phyloP scores from a whole-genome alignment of 2,888 invertebrate species.

The Pelosia muscerda region DNA sequence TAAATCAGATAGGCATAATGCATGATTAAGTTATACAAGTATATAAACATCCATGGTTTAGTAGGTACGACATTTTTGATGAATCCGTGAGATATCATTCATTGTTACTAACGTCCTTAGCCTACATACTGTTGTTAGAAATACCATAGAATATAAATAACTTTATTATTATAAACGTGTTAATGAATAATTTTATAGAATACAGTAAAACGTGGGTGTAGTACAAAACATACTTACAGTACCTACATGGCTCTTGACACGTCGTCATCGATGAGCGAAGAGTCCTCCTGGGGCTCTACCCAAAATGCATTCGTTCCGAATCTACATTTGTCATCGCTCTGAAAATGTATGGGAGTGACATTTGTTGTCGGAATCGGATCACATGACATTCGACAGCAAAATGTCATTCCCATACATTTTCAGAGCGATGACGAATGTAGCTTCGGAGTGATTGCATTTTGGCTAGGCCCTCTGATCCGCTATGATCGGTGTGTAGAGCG shows the following conservation, averaged over 20 bases:
- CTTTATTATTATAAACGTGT: constrained; percentile 14
- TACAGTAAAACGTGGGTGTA: neutral
- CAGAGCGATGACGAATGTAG: no score
- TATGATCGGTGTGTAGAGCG: neutral
- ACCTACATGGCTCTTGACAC: neutral
- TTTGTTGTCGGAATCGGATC: no score
- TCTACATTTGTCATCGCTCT: no score
- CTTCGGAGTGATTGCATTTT: no score
- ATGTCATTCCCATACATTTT: no score
- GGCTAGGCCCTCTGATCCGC: no score
- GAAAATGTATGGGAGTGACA: no score
- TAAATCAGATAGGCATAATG: constrained; percentile 27
- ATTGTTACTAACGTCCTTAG: constrained; percentile 41
- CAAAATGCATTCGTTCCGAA: no score
- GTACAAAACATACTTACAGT: neutral
- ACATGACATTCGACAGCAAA: no score
- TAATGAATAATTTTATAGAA: neutral
- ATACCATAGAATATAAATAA: constrained; percentile 21
- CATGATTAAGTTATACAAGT: constrained; percentile 42
- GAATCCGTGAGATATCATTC: constrained; percentile 42
- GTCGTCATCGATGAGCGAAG: neutral
- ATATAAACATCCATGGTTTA: constrained; percentile 45
- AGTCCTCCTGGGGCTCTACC: no score
- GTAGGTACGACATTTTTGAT: constrained; percentile 42
- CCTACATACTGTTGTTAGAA: constrained; percentile 32